A percentile compares a stretch with the other conserved stretches of the same genome.
Conservation (phyloP, 2,113 vertebrate species). For the Thryonomys swinderianus region DNA sequence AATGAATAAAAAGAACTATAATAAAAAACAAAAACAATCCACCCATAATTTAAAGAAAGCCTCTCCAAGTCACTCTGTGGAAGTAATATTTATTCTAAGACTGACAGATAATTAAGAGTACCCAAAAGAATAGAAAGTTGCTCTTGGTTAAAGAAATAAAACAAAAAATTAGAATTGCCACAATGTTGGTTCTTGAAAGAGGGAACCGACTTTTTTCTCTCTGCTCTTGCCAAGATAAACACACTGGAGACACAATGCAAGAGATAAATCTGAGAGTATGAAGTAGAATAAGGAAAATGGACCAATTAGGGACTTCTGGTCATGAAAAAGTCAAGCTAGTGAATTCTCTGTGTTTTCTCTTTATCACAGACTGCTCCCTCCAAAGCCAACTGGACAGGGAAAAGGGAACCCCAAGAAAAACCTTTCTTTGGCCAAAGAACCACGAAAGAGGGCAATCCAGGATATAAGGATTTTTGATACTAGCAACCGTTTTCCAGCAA, state of each 20-base stretch:
- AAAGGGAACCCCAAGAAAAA: not conserved
- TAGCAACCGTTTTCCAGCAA: not conserved
- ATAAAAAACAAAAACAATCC: not conserved
- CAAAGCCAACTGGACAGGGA: not conserved
- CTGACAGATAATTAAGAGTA: constrained; percentile 9
- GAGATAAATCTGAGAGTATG: not conserved
- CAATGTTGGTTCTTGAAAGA: not conserved
- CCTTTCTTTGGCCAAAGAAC: not conserved
- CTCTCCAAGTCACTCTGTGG: not conserved
- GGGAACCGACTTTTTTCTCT: not conserved
- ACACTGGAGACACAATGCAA: not conserved
- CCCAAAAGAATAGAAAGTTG: not conserved
- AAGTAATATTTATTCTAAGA: constrained; percentile 34
- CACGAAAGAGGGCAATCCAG: not conserved
- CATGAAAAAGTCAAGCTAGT: not conserved
- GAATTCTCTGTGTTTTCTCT: not conserved
- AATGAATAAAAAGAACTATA: not conserved
- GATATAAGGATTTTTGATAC: not conserved
- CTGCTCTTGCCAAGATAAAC: not conserved
- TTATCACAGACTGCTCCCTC: not conserved
- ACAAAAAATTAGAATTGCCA: not conserved
- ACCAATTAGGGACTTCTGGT: not conserved
- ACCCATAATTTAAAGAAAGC: not conserved
- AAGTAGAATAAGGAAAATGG: not conserved
- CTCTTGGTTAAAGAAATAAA: not conserved